Percentiles rank a stretch among this genome's conserved stretches.
Conservation (phyloP, 2,888 invertebrate genomes). For the Orchesella flavescens region DNA sequence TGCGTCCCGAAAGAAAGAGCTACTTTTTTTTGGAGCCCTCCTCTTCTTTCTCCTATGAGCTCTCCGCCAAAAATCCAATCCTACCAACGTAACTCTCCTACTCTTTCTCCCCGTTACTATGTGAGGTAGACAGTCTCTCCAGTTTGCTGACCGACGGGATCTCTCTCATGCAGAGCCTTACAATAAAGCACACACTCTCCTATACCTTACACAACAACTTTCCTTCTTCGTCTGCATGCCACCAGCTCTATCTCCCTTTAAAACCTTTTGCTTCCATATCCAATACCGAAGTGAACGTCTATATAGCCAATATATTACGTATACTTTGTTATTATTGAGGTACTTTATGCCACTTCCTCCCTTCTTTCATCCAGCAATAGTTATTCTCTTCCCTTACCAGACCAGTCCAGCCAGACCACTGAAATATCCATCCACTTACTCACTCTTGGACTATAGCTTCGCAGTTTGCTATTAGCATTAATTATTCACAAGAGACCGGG, state of each 20-base stretch:
- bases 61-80: slow-evolving; percentile 28
- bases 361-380: background rate
- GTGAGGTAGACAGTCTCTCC: slow-evolving; percentile 4
- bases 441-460: no score
- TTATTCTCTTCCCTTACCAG: slow-evolving; percentile 12
- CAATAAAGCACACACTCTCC: background rate
- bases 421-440: slow-evolving; percentile 20
- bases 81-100: background rate
- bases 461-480: slow-evolving; percentile 63
- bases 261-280: no score
- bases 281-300: no score
- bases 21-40: slow-evolving; percentile 35
- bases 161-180: slow-evolving; percentile 1
- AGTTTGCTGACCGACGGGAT: slow-evolving; percentile 28
- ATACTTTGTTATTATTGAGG: background rate
- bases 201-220: slow-evolving; percentile 5
- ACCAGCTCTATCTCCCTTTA: no score
- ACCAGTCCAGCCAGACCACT: background rate
- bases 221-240: no score
- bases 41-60: slow-evolving; percentile 31
- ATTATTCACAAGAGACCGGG: slow-evolving; percentile 60
- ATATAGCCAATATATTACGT: no score
- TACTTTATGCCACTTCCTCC: slow-evolving; percentile 22
- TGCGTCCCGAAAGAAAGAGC: slow-evolving; percentile 36
- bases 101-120: background rate